phyloP scores from a whole-genome alignment of 1,140 invertebrate genomes.

The Hycleus cichorii region DNA sequence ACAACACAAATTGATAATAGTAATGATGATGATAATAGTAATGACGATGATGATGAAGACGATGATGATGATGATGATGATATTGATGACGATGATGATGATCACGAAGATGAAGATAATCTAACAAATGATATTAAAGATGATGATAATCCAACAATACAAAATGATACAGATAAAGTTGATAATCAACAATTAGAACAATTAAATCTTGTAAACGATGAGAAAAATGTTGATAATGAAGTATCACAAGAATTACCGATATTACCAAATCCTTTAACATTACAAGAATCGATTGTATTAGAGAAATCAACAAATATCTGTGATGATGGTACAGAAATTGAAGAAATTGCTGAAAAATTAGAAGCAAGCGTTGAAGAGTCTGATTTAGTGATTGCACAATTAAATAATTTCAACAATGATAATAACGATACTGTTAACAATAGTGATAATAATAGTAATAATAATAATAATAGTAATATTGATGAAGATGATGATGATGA shows the following conservation, averaged over 20 bases:
- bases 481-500: slow-evolving; percentile 29
- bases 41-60: slow-evolving; percentile 21
- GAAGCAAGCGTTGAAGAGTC: slow-evolving; percentile 40
- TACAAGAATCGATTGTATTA: slow-evolving; percentile 36
- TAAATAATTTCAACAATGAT: slow-evolving; percentile 22
- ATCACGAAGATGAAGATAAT: slow-evolving; percentile 17
- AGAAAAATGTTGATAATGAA: slow-evolving; percentile 1
- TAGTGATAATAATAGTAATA: no score
- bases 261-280: slow-evolving; percentile 37
- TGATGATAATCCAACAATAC: slow-evolving; percentile 18
- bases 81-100: slow-evolving; percentile 3
- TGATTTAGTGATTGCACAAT: slow-evolving; percentile 35
- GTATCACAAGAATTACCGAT: slow-evolving; percentile 21
- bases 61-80: not conserved
- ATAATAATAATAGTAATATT: no score
- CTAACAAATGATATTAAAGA: slow-evolving; percentile 16
- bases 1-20: slow-evolving; percentile 7
- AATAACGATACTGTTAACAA: no score
- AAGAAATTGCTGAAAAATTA: slow-evolving; percentile 34
- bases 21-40: slow-evolving; percentile 19
- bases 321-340: slow-evolving; percentile 10
- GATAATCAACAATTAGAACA: slow-evolving; percentile 1
- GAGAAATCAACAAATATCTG: slow-evolving; percentile 26
- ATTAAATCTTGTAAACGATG: not conserved
- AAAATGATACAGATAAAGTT: slow-evolving; percentile 3